Conservation (phyloP, 64 coral and sea anemone genomes). For the Catalaphyllia jardinei region DNA sequence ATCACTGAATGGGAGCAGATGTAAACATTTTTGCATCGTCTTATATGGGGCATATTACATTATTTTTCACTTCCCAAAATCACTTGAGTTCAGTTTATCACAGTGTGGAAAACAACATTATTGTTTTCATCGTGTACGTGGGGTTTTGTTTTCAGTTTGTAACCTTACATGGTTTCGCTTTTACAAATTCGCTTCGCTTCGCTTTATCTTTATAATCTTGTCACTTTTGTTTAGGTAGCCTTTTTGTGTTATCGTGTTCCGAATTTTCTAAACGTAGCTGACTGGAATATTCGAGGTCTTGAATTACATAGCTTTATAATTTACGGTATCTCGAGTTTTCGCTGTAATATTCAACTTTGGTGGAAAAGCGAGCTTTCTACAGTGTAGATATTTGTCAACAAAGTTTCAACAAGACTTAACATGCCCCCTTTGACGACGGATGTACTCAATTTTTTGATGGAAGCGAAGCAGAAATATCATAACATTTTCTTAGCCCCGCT, state of each 20-base stretch:
- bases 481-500: too few relatives aligned
- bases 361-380: too few relatives aligned
- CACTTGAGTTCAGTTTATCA: background rate
- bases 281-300: too few relatives aligned
- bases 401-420: too few relatives aligned
- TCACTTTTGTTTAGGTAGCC: background rate
- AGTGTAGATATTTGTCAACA: too few relatives aligned
- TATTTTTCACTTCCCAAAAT: background rate
- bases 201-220: conserved; percentile 35
- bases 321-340: too few relatives aligned
- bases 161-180: background rate
- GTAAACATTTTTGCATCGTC: background rate
- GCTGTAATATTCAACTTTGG: too few relatives aligned
- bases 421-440: too few relatives aligned
- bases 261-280: background rate
- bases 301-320: too few relatives aligned
- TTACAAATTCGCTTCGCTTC: background rate
- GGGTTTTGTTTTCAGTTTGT: background rate
- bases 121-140: background rate
- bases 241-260: background rate
- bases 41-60: background rate
- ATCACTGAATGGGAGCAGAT: background rate
- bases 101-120: background rate
- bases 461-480: too few relatives aligned
- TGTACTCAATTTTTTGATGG: too few relatives aligned